Evolutionary conservation across 1,140 invertebrate genomes (phyloP).

Genomic region (Drosophila rhopaloa): DNA sequence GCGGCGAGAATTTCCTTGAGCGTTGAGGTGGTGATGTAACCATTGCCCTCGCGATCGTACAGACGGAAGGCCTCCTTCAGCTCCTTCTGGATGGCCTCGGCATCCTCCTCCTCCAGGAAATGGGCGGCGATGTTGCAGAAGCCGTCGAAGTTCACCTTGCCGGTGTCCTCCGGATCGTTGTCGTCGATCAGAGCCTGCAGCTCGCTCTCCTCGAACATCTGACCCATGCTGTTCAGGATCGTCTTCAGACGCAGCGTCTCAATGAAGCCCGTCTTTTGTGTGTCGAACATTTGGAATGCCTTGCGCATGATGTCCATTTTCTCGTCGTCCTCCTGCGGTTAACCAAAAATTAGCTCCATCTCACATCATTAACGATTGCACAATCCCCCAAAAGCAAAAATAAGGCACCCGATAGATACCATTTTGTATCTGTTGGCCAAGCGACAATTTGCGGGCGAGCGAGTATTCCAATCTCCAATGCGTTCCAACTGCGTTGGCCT

Average conservation of each 20-base stretch:
- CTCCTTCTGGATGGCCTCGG: constrained; percentile 97
- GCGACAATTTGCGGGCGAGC: constrained; percentile 48
- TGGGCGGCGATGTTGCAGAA: constrained; percentile 95
- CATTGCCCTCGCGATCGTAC: constrained; percentile 93
- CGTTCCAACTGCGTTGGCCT: constrained; percentile 71
- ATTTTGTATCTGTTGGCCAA: constrained; percentile 50
- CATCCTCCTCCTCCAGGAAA: constrained; percentile 95
- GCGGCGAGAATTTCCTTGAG: constrained; percentile 95
- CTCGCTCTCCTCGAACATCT: constrained; percentile 95
- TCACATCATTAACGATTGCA: constrained; percentile 25
- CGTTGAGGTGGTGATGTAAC: constrained; percentile 95
- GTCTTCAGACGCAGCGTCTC: constrained; percentile 95
- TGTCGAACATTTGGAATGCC: constrained; percentile 98
- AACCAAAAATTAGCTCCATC: constrained; percentile 21
- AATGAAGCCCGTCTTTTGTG: constrained; percentile 94
- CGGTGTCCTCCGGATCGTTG: constrained; percentile 93
- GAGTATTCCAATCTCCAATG: constrained; percentile 40
- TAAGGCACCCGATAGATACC: constrained; percentile 47
- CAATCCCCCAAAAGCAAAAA: constrained; percentile 26
- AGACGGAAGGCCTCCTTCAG: constrained; percentile 96
- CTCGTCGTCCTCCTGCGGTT: constrained; percentile 87
- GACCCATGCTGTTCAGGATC: constrained; percentile 97
- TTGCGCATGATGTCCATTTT: constrained; percentile 95
- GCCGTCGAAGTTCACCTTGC: constrained; percentile 96
- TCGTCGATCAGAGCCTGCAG: constrained; percentile 92